Evolutionary conservation across 2,797 vertebrate genomes (phyloP).

Genomic region (Hippocampus kuda): DNA sequence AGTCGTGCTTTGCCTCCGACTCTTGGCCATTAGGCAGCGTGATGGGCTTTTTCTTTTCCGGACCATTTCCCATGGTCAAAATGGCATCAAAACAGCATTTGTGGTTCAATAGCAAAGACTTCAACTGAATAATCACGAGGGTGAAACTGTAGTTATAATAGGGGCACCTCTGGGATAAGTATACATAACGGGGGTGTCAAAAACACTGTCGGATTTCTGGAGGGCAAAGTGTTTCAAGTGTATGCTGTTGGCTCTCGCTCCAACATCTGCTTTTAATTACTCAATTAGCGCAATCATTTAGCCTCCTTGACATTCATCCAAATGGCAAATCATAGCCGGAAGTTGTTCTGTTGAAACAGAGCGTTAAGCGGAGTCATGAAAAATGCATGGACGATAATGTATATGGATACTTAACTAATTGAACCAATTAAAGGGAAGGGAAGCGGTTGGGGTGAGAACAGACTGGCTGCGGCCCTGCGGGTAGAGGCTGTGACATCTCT

Average conservation of each 20-base stretch:
- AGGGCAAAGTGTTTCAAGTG: slow-evolving; percentile 71
- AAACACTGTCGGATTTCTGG: slow-evolving; percentile 71
- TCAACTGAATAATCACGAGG: slow-evolving; percentile 77
- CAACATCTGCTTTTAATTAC: slow-evolving; percentile 79
- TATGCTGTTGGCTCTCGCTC: slow-evolving; percentile 68
- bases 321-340: slow-evolving; percentile 71
- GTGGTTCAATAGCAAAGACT: slow-evolving; percentile 74
- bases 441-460: slow-evolving; percentile 57
- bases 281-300: slow-evolving; percentile 74
- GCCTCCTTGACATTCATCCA: slow-evolving; percentile 69
- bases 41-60: slow-evolving; percentile 73
- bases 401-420: slow-evolving; percentile 73
- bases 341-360: slow-evolving; percentile 64
- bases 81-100: slow-evolving; percentile 71
- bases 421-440: slow-evolving; percentile 66
- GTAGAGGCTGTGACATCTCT: slow-evolving; percentile 60
- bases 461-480: slow-evolving; percentile 48
- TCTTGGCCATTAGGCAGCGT: slow-evolving; percentile 64
- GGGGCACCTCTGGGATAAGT: slow-evolving; percentile 74
- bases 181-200: slow-evolving; percentile 73
- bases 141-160: slow-evolving; percentile 79
- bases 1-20: slow-evolving; percentile 44
- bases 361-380: slow-evolving; percentile 69
- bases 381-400: slow-evolving; percentile 68
- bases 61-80: slow-evolving; percentile 69